These are phyloP conservation scores for Orthosia cruda DNA, from an alignment of 2,888 invertebrate species.

Conservation along the genomic window DNA sequence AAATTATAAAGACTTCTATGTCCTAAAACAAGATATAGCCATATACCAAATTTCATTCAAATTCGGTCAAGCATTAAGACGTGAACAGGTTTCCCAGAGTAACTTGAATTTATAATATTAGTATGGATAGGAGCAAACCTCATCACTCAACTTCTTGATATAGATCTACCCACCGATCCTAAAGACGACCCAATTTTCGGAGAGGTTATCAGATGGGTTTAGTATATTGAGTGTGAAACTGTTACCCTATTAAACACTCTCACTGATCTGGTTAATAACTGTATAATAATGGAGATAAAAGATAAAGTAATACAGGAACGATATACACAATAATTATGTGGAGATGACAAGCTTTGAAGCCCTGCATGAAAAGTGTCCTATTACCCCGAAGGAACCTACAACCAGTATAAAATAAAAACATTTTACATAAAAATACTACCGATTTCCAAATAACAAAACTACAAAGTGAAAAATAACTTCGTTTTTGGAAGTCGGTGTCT, in stretches of 20 bases:
- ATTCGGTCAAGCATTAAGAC: no score
- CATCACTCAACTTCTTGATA: not conserved
- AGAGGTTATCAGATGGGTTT: constrained; percentile 1
- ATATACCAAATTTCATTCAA: no score
- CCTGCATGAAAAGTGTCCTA: not conserved
- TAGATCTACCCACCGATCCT: constrained; percentile 4
- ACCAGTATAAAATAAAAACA: no score
- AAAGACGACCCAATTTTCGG: constrained; percentile 32
- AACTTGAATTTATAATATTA: no score
- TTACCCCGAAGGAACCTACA: no score
- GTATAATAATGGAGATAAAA: constrained; percentile 37
- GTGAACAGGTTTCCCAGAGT: no score
- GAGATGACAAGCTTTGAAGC: not conserved
- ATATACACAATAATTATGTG: not conserved
- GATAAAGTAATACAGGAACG: constrained; percentile 1
- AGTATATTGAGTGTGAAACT: constrained; percentile 22
- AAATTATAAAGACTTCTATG: no score
- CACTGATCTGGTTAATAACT: constrained; percentile 26
- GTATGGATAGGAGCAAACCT: not conserved
- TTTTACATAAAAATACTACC: no score
- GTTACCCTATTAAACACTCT: constrained; percentile 38
- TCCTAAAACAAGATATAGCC: no score
- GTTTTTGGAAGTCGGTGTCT: no score
- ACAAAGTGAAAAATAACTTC: no score
- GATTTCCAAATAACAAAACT: no score